Percentiles rank a stretch among this genome's conserved stretches.
Evolutionary conservation across 30 jellyfish, hydroid and myxozoan genomes (phyloP).

Genomic region (Chironex yamaguchii): DNA sequence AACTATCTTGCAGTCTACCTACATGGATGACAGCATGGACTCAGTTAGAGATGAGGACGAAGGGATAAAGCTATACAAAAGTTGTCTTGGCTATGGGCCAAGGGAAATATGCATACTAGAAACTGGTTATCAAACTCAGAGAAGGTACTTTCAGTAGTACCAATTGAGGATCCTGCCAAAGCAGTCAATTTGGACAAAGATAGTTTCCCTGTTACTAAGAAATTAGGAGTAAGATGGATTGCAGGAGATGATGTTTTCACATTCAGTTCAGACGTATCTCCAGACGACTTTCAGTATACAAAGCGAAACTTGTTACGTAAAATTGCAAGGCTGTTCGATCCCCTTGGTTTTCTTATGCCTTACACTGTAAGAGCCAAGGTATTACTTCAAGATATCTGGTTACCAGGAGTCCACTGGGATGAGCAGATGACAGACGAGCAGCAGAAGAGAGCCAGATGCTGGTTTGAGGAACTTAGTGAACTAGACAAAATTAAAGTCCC

Average conservation of each 20-base stretch:
- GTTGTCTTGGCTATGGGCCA: slow-evolving; percentile 27
- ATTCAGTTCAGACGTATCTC: slow-evolving; percentile 1
- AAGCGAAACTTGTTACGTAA: slow-evolving; percentile 43
- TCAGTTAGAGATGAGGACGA: slow-evolving; percentile 50
- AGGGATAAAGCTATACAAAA: slow-evolving; percentile 20
- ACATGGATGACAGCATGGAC: slow-evolving; percentile 77
- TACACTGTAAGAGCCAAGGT: background rate
- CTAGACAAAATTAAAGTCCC: slow-evolving; percentile 7
- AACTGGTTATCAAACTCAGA: slow-evolving; percentile 69
- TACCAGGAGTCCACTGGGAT: slow-evolving; percentile 41
- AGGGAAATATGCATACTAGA: slow-evolving; percentile 77
- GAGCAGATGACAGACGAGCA: slow-evolving; percentile 26
- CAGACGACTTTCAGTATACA: background rate
- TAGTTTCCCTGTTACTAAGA: slow-evolving; percentile 44
- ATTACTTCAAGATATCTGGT: slow-evolving; percentile 16
- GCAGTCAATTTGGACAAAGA: slow-evolving; percentile 45
- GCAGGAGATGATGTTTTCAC: slow-evolving; percentile 20
- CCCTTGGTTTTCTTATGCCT: slow-evolving; percentile 59
- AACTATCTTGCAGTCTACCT: no score
- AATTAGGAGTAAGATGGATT: slow-evolving; percentile 20
- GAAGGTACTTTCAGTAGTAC: slow-evolving; percentile 47
- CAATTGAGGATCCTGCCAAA: slow-evolving; percentile 58
- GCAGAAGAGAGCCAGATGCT: slow-evolving; percentile 14
- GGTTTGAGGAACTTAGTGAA: slow-evolving; percentile 30
- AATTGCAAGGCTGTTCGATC: slow-evolving; percentile 54